These are phyloP conservation scores for Chelonia mydas DNA, from an alignment of 2,797 vertebrate genomes.

Conservation along the genomic window DNA sequence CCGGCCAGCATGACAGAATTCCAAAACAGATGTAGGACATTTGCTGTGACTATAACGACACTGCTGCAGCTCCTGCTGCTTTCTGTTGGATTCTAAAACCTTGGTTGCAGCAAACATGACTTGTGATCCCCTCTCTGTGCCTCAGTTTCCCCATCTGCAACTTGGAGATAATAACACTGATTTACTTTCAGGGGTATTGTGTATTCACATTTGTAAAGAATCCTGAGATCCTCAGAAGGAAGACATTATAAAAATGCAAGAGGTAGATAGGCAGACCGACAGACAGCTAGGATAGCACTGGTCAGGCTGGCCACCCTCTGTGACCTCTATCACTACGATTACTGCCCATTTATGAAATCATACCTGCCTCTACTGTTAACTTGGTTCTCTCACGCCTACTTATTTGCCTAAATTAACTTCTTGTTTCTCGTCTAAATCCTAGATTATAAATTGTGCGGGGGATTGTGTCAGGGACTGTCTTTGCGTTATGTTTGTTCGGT, in stretches of 20 bases:
- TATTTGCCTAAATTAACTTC: accelerated
- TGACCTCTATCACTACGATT: background rate
- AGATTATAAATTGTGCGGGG: background rate
- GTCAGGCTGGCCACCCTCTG: background rate
- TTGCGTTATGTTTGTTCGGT: background rate
- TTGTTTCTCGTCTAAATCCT: accelerated
- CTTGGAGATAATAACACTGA: background rate
- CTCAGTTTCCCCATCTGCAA: background rate
- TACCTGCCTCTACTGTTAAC: background rate
- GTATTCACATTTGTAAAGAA: background rate
- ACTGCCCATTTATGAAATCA: background rate
- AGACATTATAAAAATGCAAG: background rate
- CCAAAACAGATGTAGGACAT: accelerated
- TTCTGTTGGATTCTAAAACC: background rate
- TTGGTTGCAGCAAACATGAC: background rate
- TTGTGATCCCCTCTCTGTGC: too few relatives aligned
- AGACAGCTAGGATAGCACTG: background rate
- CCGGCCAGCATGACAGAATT: background rate
- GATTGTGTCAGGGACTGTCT: accelerated
- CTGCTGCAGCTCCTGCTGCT: background rate
- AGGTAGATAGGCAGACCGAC: too few relatives aligned
- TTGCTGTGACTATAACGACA: accelerated
- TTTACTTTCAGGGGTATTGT: background rate
- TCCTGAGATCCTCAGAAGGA: background rate
- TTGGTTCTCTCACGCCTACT: background rate